These are phyloP conservation scores for Poeciliopsis gracilis DNA, from an alignment of 2,797 vertebrate species.

Conservation along the genomic window DNA sequence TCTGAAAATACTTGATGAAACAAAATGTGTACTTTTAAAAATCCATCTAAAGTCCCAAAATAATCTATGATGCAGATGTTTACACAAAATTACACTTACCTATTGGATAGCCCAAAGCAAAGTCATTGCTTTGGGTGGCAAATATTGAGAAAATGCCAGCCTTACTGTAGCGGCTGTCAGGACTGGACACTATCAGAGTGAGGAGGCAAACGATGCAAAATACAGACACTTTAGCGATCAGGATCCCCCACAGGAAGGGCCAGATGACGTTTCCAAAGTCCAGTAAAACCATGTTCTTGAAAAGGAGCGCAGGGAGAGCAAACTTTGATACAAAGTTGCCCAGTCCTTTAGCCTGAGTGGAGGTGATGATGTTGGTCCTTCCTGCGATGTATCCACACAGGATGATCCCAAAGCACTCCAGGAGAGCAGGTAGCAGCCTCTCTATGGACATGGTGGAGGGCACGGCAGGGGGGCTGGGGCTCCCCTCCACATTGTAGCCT, in stretches of 20 bases:
- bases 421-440: conserved; percentile 91
- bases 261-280: conserved; percentile 94
- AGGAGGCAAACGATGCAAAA: conserved; percentile 90
- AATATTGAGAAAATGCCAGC: conserved; percentile 97
- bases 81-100: conserved; percentile 80
- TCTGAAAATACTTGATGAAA: neutral
- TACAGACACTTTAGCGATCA: conserved; percentile 92
- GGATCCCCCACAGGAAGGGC: conserved; percentile 94
- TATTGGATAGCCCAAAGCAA: conserved; percentile 97
- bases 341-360: conserved; percentile 93
- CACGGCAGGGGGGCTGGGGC: neutral
- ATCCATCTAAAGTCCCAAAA: neutral
- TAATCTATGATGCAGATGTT: neutral
- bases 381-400: conserved; percentile 95
- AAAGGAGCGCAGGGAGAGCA: conserved; percentile 94
- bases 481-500: conserved; percentile 38
- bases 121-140: conserved; percentile 99
- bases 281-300: conserved; percentile 98
- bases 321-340: conserved; percentile 98
- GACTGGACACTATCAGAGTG: conserved; percentile 89
- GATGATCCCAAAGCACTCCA: conserved; percentile 98
- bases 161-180: conserved; percentile 90
- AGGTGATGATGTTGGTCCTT: conserved; percentile 89
- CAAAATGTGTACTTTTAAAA: neutral
- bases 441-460: conserved; percentile 89